These are phyloP conservation scores for Leptinotarsa tumamoca DNA, from an alignment of 2,888 invertebrate species.

Conservation along the genomic window DNA sequence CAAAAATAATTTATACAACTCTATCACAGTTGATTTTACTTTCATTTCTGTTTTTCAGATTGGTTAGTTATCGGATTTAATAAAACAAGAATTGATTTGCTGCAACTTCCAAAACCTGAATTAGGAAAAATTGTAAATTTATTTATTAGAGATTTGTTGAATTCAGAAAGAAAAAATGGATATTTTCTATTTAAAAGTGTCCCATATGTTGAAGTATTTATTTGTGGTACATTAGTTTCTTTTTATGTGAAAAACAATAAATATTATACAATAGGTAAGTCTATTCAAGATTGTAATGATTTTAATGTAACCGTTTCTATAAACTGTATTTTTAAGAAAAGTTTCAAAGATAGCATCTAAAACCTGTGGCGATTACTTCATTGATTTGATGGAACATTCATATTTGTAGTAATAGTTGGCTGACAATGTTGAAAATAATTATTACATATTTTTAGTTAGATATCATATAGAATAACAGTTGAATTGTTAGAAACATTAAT, in stretches of 20 bases:
- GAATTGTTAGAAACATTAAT: too few species aligned
- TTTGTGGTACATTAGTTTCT: slow-evolving; percentile 38
- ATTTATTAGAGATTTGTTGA: slow-evolving; percentile 39
- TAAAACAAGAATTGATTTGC: slow-evolving; percentile 21
- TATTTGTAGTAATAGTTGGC: background rate
- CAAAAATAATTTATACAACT: too few species aligned
- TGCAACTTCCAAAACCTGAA: slow-evolving; percentile 24
- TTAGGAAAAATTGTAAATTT: slow-evolving; percentile 26
- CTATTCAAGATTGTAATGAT: background rate
- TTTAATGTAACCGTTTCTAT: too few species aligned
- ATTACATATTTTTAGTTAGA: too few species aligned
- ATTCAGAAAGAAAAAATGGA: slow-evolving; percentile 28
- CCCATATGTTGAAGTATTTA: slow-evolving; percentile 26
- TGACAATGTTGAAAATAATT: too few species aligned
- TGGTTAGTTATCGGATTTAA: slow-evolving; percentile 32
- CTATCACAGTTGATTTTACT: background rate
- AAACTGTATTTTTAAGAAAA: too few species aligned
- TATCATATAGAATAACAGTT: too few species aligned
- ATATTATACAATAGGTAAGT: slow-evolving; percentile 38
- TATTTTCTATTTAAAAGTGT: slow-evolving; percentile 36
- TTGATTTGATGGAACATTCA: background rate
- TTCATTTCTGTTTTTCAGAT: slow-evolving; percentile 28
- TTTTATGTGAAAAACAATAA: slow-evolving; percentile 26
- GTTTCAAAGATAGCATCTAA: background rate
- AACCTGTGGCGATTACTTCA: background rate